Percentiles rank a stretch among this genome's conserved stretches.
Evolutionary conservation across 1,140 invertebrate species (phyloP).

Genomic region (Mactra quadrangularis): DNA sequence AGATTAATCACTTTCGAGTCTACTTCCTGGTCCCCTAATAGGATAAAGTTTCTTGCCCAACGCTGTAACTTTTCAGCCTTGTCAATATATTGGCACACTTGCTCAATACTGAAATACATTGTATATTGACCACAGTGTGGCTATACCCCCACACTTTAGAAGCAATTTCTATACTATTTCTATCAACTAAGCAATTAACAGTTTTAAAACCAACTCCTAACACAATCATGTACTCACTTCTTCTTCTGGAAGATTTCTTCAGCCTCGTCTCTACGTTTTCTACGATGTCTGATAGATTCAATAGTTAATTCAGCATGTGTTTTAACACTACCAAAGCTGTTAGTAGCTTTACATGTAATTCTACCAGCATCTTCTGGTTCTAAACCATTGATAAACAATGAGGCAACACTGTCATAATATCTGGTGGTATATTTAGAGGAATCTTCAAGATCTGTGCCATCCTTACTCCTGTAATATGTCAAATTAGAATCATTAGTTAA

Average conservation of each 20-base stretch:
- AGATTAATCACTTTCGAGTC: too few species aligned
- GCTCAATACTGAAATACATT: too few species aligned
- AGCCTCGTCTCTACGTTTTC: constrained; percentile 34
- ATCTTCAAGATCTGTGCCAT: constrained; percentile 73
- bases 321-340: constrained; percentile 94
- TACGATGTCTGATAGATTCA: constrained; percentile 66
- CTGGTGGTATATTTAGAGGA: constrained; percentile 73
- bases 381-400: constrained; percentile 94
- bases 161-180: too few species aligned
- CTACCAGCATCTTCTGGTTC: constrained; percentile 94
- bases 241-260: constrained; percentile 42
- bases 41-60: too few species aligned
- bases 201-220: too few species aligned
- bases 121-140: too few species aligned
- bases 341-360: constrained; percentile 95
- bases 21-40: too few species aligned
- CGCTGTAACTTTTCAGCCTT: too few species aligned
- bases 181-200: too few species aligned
- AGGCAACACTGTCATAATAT: constrained; percentile 78
- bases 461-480: constrained; percentile 74
- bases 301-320: constrained; percentile 91
- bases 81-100: too few species aligned
- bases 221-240: constrained; percentile 26
- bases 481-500: too few species aligned
- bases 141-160: too few species aligned